Evolutionary conservation across 2,113 vertebrate species (phyloP), one percentile per base, ranked within the genome.

Genomic region (Coreoperca whiteheadi): DNA sequence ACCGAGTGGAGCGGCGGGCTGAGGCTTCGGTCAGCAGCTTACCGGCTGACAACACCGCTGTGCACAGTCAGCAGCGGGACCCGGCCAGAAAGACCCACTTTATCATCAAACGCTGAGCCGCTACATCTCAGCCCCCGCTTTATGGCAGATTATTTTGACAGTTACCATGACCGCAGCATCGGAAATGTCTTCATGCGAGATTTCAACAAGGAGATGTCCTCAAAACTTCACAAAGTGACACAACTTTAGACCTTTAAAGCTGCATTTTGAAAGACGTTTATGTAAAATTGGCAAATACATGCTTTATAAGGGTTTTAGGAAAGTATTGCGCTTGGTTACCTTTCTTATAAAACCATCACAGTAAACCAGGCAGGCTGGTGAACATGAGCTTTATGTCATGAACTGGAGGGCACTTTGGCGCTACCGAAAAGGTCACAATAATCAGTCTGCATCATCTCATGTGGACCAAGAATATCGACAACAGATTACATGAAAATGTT

Each of bases 21-120:
- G 79, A 67, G 61, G 63, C 84, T 82, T 85, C 30, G 73, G 88
- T 81, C 89, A 90, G 88, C 87, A 81, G 87, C 90, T 89, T 86
- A 88, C 59, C 15, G 71, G 53, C 71, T 43, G 72, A 81, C 78
- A 80, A 9, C 71, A 34, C 69, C 61, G 66, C 77, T 57, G 81
- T 89, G 86, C 90, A 66, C 84, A 53, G 86, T 91, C 87, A 92
- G 92, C 87, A 76, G 63, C 34, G 12, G 30, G 60, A 14, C 77
- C 39, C 34, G 57, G 61, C 53, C 77, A 54, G 50, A 69, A 74
- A 83, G 30, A 70, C 53, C 71, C 74, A 69, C 73, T 84, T 87
- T 81, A 89, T 89, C 88, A 65, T 85, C 68, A 88, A 83, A 86
- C 51, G 11, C 85, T 81, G 81, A 75, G 81, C 71, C 16, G 28